These are phyloP conservation scores for Zoroaster sp. DNA, from an alignment of 53 echinoderm and acorn worm genomes.

Conservation along the genomic window DNA sequence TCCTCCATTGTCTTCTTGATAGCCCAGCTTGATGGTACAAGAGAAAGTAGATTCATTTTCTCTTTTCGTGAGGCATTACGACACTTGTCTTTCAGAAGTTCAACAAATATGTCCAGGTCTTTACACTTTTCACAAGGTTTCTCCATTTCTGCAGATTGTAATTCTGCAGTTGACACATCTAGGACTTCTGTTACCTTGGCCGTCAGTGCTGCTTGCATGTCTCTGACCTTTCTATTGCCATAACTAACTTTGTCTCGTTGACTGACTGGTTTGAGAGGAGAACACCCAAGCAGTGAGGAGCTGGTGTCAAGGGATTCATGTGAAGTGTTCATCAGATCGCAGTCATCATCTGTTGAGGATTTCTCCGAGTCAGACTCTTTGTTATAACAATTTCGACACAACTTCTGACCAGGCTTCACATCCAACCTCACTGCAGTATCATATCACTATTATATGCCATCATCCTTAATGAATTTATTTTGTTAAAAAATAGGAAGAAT, in stretches of 20 bases:
- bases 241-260: not conserved
- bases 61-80: not conserved
- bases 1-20: too few relatives aligned
- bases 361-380: not conserved
- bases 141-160: not conserved
- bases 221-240: not conserved
- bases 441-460: too few relatives aligned
- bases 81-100: constrained; percentile 4
- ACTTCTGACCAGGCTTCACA: not conserved
- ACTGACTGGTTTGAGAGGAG: constrained; percentile 12
- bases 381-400: not conserved
- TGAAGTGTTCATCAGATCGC: not conserved
- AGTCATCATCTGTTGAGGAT: not conserved
- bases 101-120: not conserved
- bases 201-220: not conserved
- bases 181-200: not conserved
- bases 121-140: constrained; percentile 6
- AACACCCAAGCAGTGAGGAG: constrained; percentile 19
- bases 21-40: too few relatives aligned
- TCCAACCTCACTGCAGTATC: not conserved
- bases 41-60: too few relatives aligned
- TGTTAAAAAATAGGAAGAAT: too few relatives aligned
- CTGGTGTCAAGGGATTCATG: not conserved
- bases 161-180: not conserved
- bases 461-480: too few relatives aligned